Conservation (phyloP, 2,113 vertebrate species). For the Herpailurus yagouaroundi region DNA sequence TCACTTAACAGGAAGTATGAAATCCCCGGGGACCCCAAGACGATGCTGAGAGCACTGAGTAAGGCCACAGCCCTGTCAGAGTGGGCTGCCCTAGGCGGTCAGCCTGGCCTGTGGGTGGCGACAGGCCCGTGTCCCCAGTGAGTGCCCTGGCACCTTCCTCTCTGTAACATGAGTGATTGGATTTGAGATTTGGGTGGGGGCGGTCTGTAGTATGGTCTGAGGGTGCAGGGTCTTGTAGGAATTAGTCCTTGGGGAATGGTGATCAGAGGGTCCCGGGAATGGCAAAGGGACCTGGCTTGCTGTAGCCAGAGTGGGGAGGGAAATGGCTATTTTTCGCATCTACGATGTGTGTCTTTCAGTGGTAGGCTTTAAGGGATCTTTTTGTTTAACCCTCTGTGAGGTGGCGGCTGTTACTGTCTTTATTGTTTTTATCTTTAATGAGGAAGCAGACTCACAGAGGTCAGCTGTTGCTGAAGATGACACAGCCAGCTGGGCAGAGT, state of each 20-base stretch:
- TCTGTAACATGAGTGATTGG: not conserved
- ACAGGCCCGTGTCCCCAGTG: accelerated
- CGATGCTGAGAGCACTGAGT: not conserved
- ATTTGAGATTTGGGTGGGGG: not conserved
- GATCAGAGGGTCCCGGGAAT: not conserved
- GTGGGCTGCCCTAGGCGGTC: not conserved
- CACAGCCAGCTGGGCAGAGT: not conserved
- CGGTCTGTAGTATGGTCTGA: not conserved
- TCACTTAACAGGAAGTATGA: not conserved
- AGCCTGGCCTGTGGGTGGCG: not conserved
- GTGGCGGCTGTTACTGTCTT: not conserved
- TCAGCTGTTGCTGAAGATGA: not conserved
- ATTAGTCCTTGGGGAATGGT: not conserved
- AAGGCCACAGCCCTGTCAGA: not conserved
- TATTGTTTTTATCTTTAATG: not conserved
- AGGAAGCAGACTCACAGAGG: not conserved
- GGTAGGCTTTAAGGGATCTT: not conserved
- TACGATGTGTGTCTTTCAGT: not conserved
- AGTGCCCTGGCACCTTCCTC: not conserved
- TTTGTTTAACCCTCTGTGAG: not conserved
- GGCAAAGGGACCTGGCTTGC: not conserved
- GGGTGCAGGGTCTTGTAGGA: not conserved
- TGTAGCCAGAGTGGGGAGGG: not conserved
- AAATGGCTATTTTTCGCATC: not conserved
- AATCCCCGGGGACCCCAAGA: not conserved